phyloP scores from a whole-genome alignment of 2,888 invertebrate genomes.

The Tryphoninae sp. region DNA sequence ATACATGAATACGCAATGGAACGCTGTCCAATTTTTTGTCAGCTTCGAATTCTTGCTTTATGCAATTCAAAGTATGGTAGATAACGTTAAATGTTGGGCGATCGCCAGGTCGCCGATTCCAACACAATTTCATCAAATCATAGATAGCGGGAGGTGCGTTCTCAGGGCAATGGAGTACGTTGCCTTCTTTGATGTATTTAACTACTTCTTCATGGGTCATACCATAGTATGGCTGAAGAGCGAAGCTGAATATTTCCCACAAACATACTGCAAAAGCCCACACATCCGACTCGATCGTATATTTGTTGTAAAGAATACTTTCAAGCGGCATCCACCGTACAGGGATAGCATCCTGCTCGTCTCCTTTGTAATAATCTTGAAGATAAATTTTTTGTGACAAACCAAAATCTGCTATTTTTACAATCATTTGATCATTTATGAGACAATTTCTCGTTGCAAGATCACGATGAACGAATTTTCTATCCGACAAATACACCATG shows the following conservation, averaged over 20 bases:
- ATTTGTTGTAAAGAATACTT: conserved; percentile 97
- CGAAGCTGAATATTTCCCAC: conserved; percentile 98
- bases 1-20: conserved; percentile 77
- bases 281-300: conserved; percentile 97
- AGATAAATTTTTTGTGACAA: conserved; percentile 97
- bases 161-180: conserved; percentile 94
- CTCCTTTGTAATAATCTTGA: conserved; percentile 97
- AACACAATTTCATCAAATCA: conserved; percentile 96
- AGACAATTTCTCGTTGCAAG: conserved; percentile 97
- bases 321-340: conserved; percentile 99
- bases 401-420: conserved; percentile 99
- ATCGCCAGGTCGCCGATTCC: conserved; percentile 92
- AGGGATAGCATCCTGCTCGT: conserved; percentile 97
- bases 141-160: conserved; percentile 93
- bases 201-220: conserved; percentile 99
- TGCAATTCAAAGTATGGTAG: conserved; percentile 89
- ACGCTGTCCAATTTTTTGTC: conserved; percentile 77
- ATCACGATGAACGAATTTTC: conserved; percentile 98
- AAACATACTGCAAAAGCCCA: conserved; percentile 98
- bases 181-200: conserved; percentile 95
- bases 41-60: conserved; percentile 81
- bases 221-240: conserved; percentile 97
- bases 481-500: conserved; percentile 96
- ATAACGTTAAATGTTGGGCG: conserved; percentile 93
- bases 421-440: conserved; percentile 95